These are phyloP conservation scores for Diploptera punctata DNA, from an alignment of 2,888 invertebrate genomes.

Conservation along the genomic window DNA sequence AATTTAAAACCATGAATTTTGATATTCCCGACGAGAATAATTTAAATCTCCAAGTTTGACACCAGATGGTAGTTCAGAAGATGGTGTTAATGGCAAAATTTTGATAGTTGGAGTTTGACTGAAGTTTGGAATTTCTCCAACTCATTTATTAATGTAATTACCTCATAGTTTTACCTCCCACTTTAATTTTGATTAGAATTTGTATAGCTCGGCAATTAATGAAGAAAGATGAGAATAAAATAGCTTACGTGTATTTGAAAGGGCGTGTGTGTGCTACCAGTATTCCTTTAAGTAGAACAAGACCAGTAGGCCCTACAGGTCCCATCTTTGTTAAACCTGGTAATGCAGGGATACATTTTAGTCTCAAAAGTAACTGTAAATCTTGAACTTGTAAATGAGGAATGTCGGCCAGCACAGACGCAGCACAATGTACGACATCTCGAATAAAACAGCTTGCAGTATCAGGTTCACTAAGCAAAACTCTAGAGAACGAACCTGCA, in stretches of 20 bases:
- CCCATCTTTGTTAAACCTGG: not conserved
- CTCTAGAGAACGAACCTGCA: conserved; percentile 7
- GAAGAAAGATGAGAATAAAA: too few relatives aligned
- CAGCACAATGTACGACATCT: conserved; percentile 20
- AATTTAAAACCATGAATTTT: too few relatives aligned
- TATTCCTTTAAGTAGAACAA: conserved; percentile 20
- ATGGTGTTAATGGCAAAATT: too few relatives aligned
- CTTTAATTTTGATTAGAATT: too few relatives aligned
- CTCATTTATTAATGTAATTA: too few relatives aligned
- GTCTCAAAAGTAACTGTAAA: conserved; percentile 18
- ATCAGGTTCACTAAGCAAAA: conserved; percentile 21
- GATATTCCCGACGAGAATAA: too few relatives aligned
- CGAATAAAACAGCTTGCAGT: conserved; percentile 15
- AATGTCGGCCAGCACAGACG: not conserved
- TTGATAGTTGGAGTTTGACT: too few relatives aligned
- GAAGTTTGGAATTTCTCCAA: too few relatives aligned
- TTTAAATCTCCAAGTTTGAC: too few relatives aligned
- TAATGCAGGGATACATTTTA: conserved; percentile 24
- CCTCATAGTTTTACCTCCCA: too few relatives aligned
- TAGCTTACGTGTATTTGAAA: conserved; percentile 29
- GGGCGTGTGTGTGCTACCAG: conserved; percentile 15
- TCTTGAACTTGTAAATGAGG: conserved; percentile 10
- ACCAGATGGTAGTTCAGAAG: too few relatives aligned
- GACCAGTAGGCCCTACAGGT: not conserved
- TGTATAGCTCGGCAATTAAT: too few relatives aligned